Evolutionary conservation across 2,888 invertebrate genomes (phyloP), one percentile per base, ranked within the genome.

Genomic region (Bellardia pandia): DNA sequence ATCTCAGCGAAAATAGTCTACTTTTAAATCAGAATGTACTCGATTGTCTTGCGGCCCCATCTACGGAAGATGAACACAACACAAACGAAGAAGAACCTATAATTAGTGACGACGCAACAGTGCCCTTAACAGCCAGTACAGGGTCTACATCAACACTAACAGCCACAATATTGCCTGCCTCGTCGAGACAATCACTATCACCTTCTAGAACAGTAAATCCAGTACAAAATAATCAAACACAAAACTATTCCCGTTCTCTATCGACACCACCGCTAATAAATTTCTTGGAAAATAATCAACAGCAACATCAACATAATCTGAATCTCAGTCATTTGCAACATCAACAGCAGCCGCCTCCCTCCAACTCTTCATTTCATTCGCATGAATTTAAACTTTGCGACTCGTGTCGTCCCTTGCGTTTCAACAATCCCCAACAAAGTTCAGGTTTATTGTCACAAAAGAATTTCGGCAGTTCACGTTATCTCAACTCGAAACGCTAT

Each of bases 1-100:
- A 93, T 91, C 91, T 93, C 89, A 93, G 93, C 88, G 91, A 92
- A 86, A 93, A 92, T 90, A 93, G 90, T 86, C 90, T 92, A 56
- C 89, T 93, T 89, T 89, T 92, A 60, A 91, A 89, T 81, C 92
- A 92, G 85, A 90, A 89, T 88, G 90, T 91, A 51, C 92, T 85
- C 78, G 88, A 88, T 85, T 83, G 84, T 66, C 86, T 56, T 37
- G 62, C 85, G 11, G 48, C 58, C 69, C 80, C 86, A 75, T 81
- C 78, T 72, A 33, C 48, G 53, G 84, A 79, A 8, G 48, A 85
- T 37, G 78, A 83, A 58, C 56, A 84, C 16, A 66, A 84, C 16
- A 66, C 71, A 11, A 80, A 76, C 71, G 88, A 89, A 66, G 89
- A 89, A 80, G 88, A 89, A 76, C 83, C 84, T 88, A 81, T 89